phyloP scores from a whole-genome alignment of 2,888 invertebrate genomes.

The Caenorhabditis drosophilae region DNA sequence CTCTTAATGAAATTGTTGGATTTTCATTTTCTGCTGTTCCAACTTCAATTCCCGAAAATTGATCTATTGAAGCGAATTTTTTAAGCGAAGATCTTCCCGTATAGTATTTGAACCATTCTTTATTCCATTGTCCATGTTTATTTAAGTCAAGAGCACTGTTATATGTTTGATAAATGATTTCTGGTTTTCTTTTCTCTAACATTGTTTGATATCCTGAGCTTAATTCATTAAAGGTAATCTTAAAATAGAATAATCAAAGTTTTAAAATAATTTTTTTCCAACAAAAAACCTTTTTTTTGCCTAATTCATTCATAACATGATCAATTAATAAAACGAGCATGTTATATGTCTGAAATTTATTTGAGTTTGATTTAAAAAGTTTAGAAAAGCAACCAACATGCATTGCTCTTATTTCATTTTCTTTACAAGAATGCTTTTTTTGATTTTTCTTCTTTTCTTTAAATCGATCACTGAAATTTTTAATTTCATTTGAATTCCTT shows the following conservation, averaged over 20 bases:
- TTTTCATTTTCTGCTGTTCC: too few species aligned
- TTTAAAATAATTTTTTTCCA: neutral
- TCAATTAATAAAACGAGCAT: constrained; percentile 7
- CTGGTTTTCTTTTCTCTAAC: neutral
- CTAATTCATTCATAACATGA: neutral
- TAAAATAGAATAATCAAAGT: neutral
- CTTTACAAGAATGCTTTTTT: neutral
- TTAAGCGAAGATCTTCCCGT: constrained; percentile 10
- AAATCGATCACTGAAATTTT: too few species aligned
- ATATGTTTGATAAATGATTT: neutral
- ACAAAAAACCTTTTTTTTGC: neutral
- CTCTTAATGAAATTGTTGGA: neutral
- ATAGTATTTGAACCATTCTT: constrained; percentile 13
- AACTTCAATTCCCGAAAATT: constrained; percentile 24
- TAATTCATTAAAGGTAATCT: neutral
- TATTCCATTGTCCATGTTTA: constrained; percentile 3
- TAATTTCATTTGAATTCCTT: too few species aligned
- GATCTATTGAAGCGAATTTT: constrained; percentile 12
- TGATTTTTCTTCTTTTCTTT: too few species aligned
- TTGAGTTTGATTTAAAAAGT: too few species aligned
- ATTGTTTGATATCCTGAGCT: constrained; percentile 1
- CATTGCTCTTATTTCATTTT: neutral
- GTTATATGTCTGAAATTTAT: constrained; percentile 15
- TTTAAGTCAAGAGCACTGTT: neutral
- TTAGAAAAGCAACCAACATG: too few species aligned